Evolutionary conservation across 2,797 vertebrate species (phyloP), one percentile per base, ranked within the genome.

Genomic region (Muraenolepis orangiensis): DNA sequence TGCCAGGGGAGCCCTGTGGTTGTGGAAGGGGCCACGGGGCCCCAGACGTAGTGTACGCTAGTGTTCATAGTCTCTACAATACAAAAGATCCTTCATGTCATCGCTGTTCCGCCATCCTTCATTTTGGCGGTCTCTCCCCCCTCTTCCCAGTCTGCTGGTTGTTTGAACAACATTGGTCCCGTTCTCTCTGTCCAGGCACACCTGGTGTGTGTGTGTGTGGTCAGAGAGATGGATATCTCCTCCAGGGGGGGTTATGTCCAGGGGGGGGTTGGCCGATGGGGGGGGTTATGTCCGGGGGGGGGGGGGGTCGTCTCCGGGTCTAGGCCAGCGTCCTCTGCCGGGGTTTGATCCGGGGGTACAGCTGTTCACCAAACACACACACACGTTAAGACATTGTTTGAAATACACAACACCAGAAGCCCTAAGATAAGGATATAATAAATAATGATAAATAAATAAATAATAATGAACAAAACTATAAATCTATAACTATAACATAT

Each of bases 291-390:
- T 69, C 69, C 72, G 72, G 72, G 28, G 26, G 86, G 71, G 67
- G 72, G 38, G 57, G 46, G 72, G 42, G 72, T 26, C 23, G 87
- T 70, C 67, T 72, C 32, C 34, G 42, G 71, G 51, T 90, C 94
- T 91, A 98, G 66, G 96, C 96, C 91, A 98, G 91, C 81, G 91
- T 96, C 90, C 96, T 95, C 84, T 98, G 96, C 89, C 96, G 92
- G 73, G 94, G 96, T 89, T 97, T 97, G 93, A 98, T 97, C 89
- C 96, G 93, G 11, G 96, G 96, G 79, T 98, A 98, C 1, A 98
- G 93, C 96, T 98, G 89, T 76, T 38, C n/a, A 23, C 42, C 74
- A 46, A 71, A 85, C 51, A 81, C 34, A n/a, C n/a, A n/a, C n/a
- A n/a, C n/a, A n/a, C n/a, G n/a, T n/a, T n/a, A n/a, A n/a, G n/a